A percentile compares a stretch with the other conserved stretches of the same genome.
Evolutionary conservation across 2,888 invertebrate species (phyloP).

Genomic region (Heliconius ismenius): DNA sequence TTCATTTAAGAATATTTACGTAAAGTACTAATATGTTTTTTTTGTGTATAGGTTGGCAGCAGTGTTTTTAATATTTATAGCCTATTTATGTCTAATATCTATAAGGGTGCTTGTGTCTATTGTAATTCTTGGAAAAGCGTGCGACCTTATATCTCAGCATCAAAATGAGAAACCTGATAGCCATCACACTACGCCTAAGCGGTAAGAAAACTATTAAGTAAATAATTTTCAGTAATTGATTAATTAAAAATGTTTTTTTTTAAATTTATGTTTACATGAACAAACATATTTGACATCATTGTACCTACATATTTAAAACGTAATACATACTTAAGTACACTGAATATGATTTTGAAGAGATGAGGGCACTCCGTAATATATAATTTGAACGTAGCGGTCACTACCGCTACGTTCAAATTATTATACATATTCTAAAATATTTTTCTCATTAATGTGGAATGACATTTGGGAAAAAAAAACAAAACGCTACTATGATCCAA

Average conservation of each 20-base stretch:
- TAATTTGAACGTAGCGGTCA: no score
- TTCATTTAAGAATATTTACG: neutral
- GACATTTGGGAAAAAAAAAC: no score
- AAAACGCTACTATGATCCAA: neutral
- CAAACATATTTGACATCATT: neutral
- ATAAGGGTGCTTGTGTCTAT: slow-evolving; percentile 92
- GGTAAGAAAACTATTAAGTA: slow-evolving; percentile 54
- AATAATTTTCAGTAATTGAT: neutral
- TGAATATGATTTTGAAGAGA: no score
- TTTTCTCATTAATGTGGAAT: neutral
- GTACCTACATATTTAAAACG: neutral
- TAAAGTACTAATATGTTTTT: neutral
- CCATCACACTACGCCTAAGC: slow-evolving; percentile 72
- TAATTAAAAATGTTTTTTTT: neutral
- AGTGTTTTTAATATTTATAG: slow-evolving; percentile 86
- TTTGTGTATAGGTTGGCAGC: slow-evolving; percentile 81
- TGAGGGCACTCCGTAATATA: no score
- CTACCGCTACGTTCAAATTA: neutral
- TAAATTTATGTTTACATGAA: neutral
- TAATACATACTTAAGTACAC: neutral
- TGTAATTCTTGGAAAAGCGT: slow-evolving; percentile 94
- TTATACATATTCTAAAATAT: neutral
- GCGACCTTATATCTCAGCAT: slow-evolving; percentile 91
- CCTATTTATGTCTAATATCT: slow-evolving; percentile 88
- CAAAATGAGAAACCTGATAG: slow-evolving; percentile 80